Evolutionary conservation across 2,797 vertebrate genomes (phyloP), one percentile per base, ranked within the genome.

Genomic region (Apodemus agrarius): DNA sequence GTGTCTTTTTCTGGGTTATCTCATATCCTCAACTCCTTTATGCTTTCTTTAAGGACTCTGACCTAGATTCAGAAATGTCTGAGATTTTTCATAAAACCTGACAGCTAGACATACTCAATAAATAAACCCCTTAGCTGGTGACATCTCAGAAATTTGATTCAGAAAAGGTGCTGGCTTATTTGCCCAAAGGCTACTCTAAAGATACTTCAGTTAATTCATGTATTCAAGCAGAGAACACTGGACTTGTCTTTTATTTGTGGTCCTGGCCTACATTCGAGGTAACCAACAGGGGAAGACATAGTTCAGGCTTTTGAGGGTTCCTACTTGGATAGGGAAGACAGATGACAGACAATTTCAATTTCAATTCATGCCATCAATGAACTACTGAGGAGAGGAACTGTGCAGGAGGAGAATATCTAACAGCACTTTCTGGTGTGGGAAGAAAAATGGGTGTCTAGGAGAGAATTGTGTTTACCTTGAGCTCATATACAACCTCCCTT

Each of bases 51-150:
- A 40, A 69, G 24, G 43, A 76, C 63, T 91, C 13, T 94, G 67
- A 92, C 31, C 54, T 94, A 72, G 54, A 92, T 72, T 65, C 14
- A 86, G 75, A 67, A 31, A 81, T 79, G 63, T 24, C 19, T 46
- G 75, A 92, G 43, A 82, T 17, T 94, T 92, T 94, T 89, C 76
- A 79, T n/a, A 82, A 86, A 75, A 78, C 7, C 17, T 83, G 57
- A 91, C 34, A 91, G 24, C 26, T 92, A 57, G 75, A 75, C 37
- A 7, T 74, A 29, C 63, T 96, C 89, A 81, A 54, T 54, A 93
- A 57, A 87, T 81, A 94, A 83, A 40, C 37, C 67, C 22, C 24
- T 93, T 65, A 85, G 86, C 34, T 88, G 90, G 0, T 76, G 72
- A 31, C 49, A 61, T 22, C 19, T 65, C 26, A 88, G 76, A 95